These are phyloP conservation scores for Patagioenas fasciata DNA, from an alignment of 2,113 vertebrate species.

Conservation along the genomic window DNA sequence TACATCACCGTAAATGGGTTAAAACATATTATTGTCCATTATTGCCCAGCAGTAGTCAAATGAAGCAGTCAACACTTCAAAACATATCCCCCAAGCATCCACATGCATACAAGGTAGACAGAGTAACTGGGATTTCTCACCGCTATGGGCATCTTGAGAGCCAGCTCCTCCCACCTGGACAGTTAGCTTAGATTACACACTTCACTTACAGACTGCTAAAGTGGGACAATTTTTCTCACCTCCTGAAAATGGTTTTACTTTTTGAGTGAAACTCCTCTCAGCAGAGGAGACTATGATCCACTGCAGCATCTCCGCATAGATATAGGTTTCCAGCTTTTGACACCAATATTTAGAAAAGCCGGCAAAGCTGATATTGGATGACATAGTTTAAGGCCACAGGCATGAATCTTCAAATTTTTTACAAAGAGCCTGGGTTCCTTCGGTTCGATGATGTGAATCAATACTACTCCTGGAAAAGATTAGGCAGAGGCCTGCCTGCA, in stretches of 20 bases:
- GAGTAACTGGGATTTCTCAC: not conserved
- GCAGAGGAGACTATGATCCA: not conserved
- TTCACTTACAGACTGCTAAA: not conserved
- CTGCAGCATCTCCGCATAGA: fast-evolving
- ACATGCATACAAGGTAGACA: not conserved
- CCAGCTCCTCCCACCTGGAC: not conserved
- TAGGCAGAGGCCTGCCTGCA: not conserved
- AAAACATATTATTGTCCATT: not conserved
- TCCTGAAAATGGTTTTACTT: not conserved
- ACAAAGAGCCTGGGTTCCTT: not conserved
- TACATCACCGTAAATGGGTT: not conserved
- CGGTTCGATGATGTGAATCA: fast-evolving
- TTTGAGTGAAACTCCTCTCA: not conserved
- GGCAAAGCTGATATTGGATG: not conserved
- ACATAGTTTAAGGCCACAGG: not conserved
- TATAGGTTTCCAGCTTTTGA: not conserved
- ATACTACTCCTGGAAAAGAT: not conserved
- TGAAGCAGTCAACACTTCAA: not conserved
- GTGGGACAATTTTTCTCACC: not conserved
- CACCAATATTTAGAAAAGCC: not conserved
- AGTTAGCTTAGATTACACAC: conserved; percentile 10
- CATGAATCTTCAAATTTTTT: not conserved
- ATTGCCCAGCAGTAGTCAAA: not conserved
- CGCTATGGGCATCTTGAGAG: not conserved
- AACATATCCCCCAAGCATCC: not conserved